phyloP scores from a whole-genome alignment of 2,113 vertebrate genomes.

The Brienomyrus longianalis region DNA sequence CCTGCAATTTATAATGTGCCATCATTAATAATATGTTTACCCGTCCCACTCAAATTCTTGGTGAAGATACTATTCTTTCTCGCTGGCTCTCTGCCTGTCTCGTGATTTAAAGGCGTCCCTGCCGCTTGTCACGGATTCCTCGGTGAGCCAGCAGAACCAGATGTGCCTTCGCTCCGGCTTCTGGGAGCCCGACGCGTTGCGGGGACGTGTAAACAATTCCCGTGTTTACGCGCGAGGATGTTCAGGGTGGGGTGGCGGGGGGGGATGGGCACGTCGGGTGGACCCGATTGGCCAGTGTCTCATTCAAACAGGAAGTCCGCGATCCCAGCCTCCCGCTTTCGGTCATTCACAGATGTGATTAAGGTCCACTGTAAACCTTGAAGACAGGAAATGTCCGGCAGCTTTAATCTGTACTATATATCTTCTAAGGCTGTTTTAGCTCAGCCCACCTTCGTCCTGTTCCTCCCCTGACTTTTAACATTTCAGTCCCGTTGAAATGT shows the following conservation, averaged over 20 bases:
- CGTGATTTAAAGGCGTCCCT: slow-evolving; percentile 21
- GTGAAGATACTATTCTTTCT: slow-evolving; percentile 17
- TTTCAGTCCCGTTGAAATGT: background rate
- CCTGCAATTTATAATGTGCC: slow-evolving; percentile 11
- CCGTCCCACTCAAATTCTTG: slow-evolving; percentile 13
- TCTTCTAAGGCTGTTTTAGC: background rate
- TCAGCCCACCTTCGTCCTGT: background rate
- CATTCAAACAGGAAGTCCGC: background rate
- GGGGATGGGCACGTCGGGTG: background rate
- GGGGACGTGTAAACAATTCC: slow-evolving; percentile 24
- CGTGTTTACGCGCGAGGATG: slow-evolving; percentile 3
- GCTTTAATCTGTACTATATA: background rate
- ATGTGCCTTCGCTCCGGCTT: slow-evolving; percentile 24
- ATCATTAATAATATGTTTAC: slow-evolving; percentile 25
- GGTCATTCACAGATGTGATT: background rate
- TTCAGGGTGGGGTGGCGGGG: background rate
- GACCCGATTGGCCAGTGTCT: background rate
- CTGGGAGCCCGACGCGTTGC: slow-evolving; percentile 20
- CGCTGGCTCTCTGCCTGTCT: slow-evolving; percentile 19
- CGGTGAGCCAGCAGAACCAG: slow-evolving; percentile 25
- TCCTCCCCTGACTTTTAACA: too few relatives aligned
- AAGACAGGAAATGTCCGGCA: background rate
- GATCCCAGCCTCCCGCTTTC: slow-evolving; percentile 4
- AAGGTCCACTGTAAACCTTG: background rate
- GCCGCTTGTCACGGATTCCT: slow-evolving; percentile 21